phyloP scores from a whole-genome alignment of 1,140 invertebrate genomes.

The Lucilia sericata region DNA sequence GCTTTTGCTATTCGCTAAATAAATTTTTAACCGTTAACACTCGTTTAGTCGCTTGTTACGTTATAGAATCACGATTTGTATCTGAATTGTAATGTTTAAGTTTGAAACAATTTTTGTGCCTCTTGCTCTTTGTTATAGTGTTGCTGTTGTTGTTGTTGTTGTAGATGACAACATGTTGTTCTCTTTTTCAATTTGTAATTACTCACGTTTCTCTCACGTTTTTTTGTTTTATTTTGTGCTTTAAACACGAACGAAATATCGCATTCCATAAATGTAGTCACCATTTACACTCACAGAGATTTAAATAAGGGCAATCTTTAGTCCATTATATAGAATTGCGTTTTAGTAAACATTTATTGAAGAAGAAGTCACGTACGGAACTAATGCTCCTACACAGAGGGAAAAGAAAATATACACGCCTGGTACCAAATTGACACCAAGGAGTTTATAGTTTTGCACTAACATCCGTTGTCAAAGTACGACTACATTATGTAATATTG shows the following conservation, averaged over 20 bases:
- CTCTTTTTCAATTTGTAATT: conserved; percentile 2
- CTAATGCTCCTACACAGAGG: too few species aligned
- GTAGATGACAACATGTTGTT: not conserved
- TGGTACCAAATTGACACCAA: too few species aligned
- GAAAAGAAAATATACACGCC: too few species aligned
- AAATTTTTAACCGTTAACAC: conserved; percentile 6
- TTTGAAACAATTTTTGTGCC: not conserved
- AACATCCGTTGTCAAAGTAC: too few species aligned
- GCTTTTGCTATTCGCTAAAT: not conserved
- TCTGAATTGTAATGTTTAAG: conserved; percentile 38
- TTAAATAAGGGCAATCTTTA: not conserved
- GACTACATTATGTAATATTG: too few species aligned
- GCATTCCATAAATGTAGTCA: not conserved
- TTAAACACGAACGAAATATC: not conserved
- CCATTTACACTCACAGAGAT: not conserved
- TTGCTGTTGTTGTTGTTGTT: not conserved
- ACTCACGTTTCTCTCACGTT: conserved; percentile 30
- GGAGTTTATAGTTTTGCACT: too few species aligned
- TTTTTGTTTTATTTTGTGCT: not conserved
- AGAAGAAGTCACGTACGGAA: too few species aligned
- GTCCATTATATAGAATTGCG: too few species aligned
- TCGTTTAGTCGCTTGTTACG: conserved; percentile 32
- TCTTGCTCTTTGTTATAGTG: conserved; percentile 9
- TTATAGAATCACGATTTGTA: conserved; percentile 40
- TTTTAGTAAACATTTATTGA: too few species aligned